Evolutionary conservation across 2,797 vertebrate species (phyloP), one percentile per base, ranked within the genome.

Genomic region (Dicrostonyx torquatus): DNA sequence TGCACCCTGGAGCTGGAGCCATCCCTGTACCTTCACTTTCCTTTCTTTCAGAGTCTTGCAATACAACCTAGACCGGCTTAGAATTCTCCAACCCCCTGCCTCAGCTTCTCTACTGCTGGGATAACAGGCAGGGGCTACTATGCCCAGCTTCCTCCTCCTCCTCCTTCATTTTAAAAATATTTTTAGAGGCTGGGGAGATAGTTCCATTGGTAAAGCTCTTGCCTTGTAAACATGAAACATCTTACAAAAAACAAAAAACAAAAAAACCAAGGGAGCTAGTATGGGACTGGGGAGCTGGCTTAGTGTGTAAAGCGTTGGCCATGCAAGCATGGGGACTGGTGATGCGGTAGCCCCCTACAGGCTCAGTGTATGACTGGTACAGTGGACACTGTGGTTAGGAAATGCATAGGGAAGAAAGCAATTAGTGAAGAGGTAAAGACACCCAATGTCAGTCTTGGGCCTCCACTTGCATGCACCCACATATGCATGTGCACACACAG

Each of bases 1-100:
- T 64, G 29, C 22, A 37, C 13, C 31, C 66, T 22, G 60, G 60
- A 50, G 62, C 2, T 2, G 11, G 43, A 79, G 64, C 37, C 10
- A 6, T 13, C 7, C 1, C 2, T 4, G 18, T 6, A 2, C 29
- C 29, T 17, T 53, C 14, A 0, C 6, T 3, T 50, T 11, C 20
- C 31, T 66, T 64, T 70, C 45, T 45, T 1, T 37, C 31, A n/a
- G 82, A n/a, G 6, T 50, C 20, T n/a, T n/a, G 20, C 45, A 26
- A 48, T 43, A n/a, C 34, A 85, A 13, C 20, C 18, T 31, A 24
- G 31, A 50, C 62, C 0, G 12, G 31, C 62, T 20, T 68, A 34
- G 83, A 31, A 15, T 50, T 85, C 45, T 26, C 31, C 80, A 83
- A 22, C 26, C 40, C 10, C 29, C 31, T 64, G 73, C 26, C 80